Conservation (phyloP, 2,797 vertebrate genomes). For the Falco concolor region DNA sequence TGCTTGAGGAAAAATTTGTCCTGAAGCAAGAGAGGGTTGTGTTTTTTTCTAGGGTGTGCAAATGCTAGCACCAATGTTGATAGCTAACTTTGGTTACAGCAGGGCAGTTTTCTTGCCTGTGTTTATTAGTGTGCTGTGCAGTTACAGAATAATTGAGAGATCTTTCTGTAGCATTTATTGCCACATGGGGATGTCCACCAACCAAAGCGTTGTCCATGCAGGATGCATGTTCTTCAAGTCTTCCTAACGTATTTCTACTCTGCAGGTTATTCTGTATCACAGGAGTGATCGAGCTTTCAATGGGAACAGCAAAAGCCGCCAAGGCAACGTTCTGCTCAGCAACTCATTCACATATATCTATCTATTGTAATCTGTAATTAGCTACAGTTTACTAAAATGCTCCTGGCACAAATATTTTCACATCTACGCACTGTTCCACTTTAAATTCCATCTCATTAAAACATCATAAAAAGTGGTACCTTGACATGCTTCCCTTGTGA, state of each 20-base stretch:
- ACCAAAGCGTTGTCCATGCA: fast-evolving
- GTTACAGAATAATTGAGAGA: not conserved
- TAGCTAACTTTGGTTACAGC: not conserved
- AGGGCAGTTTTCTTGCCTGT: not conserved
- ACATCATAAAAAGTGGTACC: not conserved
- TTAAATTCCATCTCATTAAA: not conserved
- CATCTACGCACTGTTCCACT: not conserved
- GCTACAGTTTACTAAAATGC: not conserved
- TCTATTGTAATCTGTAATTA: not conserved
- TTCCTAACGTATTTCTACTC: not conserved
- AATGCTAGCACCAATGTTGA: not conserved
- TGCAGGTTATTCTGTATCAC: not conserved
- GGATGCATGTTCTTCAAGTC: fast-evolving
- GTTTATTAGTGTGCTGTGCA: not conserved
- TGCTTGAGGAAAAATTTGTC: not conserved
- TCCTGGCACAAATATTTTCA: not conserved
- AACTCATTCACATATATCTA: not conserved
- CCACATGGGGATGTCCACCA: not conserved
- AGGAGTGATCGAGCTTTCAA: not conserved
- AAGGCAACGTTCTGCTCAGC: not conserved
- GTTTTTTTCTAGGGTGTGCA: not conserved
- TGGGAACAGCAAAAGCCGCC: not conserved
- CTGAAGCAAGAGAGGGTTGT: not conserved
- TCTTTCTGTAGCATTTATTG: not conserved
- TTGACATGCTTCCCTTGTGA: not conserved